Base-by-base conservation (phyloP, 2,113 vertebrate genomes). In the Symphodus melops region DNA sequence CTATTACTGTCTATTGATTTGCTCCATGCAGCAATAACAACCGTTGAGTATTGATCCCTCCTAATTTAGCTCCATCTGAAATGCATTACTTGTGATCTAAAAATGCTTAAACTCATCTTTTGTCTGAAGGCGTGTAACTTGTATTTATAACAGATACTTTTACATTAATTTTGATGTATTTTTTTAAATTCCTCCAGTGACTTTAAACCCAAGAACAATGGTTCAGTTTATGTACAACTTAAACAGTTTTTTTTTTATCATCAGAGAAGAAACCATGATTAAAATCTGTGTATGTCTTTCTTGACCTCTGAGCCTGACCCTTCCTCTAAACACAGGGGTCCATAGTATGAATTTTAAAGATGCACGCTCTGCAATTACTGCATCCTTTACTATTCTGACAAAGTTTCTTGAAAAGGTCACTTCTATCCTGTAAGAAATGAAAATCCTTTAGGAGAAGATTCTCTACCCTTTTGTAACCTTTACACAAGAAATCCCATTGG, bases 401-500 rank as follows among this genome's bases (percentile, higher is more conserved):
- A 80, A 83, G 88, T 91, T 89, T 85, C 69, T 82, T 79, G 82
- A 85, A 92, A 92, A 93, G 91, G 92, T 91, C 92, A 90, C 59
- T 79, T 64, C 68, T 67, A 83, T 89, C 77, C 79, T 77, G 80
- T 75, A 87, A 65, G 80, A 92, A 89, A 89, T 87, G 80, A 86
- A 90, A 89, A 92, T 92, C 88, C 84, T 87, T 88, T 84, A 87
- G 80, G 77, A 86, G 72, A 51, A 65, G 74, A 89, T 89, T 86
- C 79, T 85, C 83, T 88, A 88, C 79, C 89, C 90, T 92, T 92
- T 85, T 89, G 74, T 87, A 92, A 91, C 90, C 85, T 93, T 92
- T 93, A 87, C 87, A 88, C 84, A 86, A 91, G 80, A 79, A 90
- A 82, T 90, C 85, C 90, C 88, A 83, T 86, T 20, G 86, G 90